phyloP scores from a whole-genome alignment of 92 coral and sea anemone species.

The Virgularia gustaviana region DNA sequence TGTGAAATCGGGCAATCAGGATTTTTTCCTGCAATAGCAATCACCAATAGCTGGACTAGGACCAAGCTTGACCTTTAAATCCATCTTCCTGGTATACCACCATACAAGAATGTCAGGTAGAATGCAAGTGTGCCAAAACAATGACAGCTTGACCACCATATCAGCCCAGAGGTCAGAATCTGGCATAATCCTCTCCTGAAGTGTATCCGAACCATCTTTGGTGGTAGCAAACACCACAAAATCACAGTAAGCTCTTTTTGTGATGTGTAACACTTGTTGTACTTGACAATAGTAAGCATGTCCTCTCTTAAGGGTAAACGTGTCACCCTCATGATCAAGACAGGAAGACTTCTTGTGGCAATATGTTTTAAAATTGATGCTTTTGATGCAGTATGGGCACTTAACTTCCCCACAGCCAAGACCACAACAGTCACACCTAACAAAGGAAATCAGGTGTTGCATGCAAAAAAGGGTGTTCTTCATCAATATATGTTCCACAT shows the following conservation, averaged over 20 bases:
- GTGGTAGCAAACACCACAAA: constrained; percentile 10
- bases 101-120: constrained; percentile 44
- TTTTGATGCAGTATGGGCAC: too few relatives aligned
- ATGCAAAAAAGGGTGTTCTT: constrained; percentile 59
- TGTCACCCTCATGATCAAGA: constrained; percentile 35
- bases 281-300: constrained; percentile 58
- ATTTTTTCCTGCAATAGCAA: too few relatives aligned
- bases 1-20: too few relatives aligned
- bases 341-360: too few relatives aligned
- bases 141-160: too few relatives aligned
- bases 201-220: background rate
- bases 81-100: too few relatives aligned
- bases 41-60: too few relatives aligned
- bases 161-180: too few relatives aligned
- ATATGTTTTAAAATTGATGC: constrained; percentile 60
- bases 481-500: constrained; percentile 52
- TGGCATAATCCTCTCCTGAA: constrained; percentile 22
- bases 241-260: constrained; percentile 49
- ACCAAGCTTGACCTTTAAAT: too few relatives aligned
- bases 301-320: constrained; percentile 38
- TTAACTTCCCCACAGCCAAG: constrained; percentile 70
- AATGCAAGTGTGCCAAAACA: constrained; percentile 44
- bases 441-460: constrained; percentile 67
- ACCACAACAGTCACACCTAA: constrained; percentile 65
- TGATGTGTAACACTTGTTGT: constrained; percentile 48